Conservation (phyloP, 2,888 invertebrate genomes). For the Caenorhabditis macrosperma region DNA sequence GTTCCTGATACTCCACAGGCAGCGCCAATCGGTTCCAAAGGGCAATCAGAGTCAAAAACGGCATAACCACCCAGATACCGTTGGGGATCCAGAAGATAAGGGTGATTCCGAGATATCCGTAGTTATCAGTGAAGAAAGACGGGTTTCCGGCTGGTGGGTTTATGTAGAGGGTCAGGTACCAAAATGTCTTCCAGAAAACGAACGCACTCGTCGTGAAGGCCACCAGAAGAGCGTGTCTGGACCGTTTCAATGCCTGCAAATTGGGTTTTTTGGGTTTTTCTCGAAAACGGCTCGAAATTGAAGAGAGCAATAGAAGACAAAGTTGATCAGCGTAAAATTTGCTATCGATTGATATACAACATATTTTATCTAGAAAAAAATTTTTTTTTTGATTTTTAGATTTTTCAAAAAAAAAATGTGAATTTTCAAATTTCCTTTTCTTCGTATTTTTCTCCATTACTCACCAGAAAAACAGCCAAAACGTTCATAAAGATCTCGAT, state of each 20-base stretch:
- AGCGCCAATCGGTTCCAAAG: conserved; percentile 72
- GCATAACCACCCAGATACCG: conserved; percentile 71
- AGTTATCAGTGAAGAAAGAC: conserved; percentile 53
- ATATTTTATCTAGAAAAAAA: background rate
- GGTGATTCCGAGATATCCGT: conserved; percentile 52
- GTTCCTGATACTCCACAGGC: conserved; percentile 58
- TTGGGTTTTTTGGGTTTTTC: background rate
- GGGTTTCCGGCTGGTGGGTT: conserved; percentile 66
- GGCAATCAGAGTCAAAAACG: conserved; percentile 68
- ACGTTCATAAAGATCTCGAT: conserved; percentile 75
- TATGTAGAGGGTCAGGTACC: conserved; percentile 74
- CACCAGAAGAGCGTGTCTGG: conserved; percentile 73
- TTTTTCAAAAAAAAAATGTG: too few relatives aligned
- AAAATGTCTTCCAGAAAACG: conserved; percentile 78
- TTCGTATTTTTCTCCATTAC: background rate
- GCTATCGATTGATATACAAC: background rate
- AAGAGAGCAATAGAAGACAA: too few relatives aligned
- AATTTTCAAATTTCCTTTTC: background rate
- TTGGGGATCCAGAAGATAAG: conserved; percentile 67
- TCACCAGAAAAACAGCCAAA: conserved; percentile 70
- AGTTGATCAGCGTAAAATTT: background rate
- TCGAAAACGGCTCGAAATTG: too few relatives aligned
- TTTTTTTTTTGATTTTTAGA: background rate
- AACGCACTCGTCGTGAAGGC: conserved; percentile 74
- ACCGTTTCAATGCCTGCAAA: conserved; percentile 66